These are phyloP conservation scores for Stichodactyla mertensii DNA, from an alignment of 64 coral and sea anemone genomes.

Conservation along the genomic window DNA sequence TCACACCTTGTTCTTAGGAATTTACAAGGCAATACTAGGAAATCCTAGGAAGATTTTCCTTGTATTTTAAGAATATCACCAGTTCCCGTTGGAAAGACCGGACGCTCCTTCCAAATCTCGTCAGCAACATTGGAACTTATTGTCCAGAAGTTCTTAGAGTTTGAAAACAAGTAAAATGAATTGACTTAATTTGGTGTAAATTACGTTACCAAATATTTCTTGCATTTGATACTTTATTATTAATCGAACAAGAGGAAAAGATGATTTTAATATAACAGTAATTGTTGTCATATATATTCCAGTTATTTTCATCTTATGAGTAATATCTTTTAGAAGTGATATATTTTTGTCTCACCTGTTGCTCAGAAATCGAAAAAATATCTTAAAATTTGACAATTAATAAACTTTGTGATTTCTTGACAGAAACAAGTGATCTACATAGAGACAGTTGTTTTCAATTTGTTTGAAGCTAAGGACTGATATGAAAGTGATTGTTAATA, in stretches of 20 bases:
- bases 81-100: slow-evolving; percentile 11
- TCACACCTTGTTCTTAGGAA: too few relatives aligned
- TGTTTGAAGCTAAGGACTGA: not conserved
- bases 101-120: not conserved
- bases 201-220: slow-evolving; percentile 23
- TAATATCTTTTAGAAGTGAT: not conserved
- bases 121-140: slow-evolving; percentile 26
- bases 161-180: slow-evolving; percentile 9
- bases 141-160: not conserved
- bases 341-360: not conserved
- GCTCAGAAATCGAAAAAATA: not conserved
- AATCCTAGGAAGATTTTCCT: too few relatives aligned
- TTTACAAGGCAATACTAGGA: too few relatives aligned
- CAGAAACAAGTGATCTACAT: slow-evolving; percentile 8
- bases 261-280: not conserved
- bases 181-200: slow-evolving; percentile 9
- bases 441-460: not conserved
- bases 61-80: too few relatives aligned
- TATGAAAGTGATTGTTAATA: not conserved
- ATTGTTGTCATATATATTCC: not conserved
- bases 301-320: not conserved
- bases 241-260: not conserved
- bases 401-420: slow-evolving; percentile 11
- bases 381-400: not conserved
- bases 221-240: not conserved